Evolutionary conservation across 2,888 invertebrate species (phyloP), one percentile per base, ranked within the genome.

Genomic region (Hemicrepidius hirtus): DNA sequence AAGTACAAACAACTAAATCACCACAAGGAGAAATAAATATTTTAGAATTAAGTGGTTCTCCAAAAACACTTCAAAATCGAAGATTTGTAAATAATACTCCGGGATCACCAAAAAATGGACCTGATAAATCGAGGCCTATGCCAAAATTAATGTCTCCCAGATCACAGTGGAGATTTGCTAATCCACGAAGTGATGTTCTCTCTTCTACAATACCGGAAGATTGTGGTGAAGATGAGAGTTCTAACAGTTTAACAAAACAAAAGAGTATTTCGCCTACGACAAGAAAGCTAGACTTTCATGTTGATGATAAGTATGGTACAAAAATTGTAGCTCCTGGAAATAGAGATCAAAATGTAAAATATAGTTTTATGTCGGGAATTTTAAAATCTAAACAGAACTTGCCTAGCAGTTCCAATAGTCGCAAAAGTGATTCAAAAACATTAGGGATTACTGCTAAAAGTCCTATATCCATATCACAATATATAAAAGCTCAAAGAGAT

Each of bases 131-230:
- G 55, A 81, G 73, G 50, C 85, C 87, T 67, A 85, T 82, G 0
- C 86, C 89, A 0, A 94, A 94, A 82, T 87, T 93, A 60, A 86
- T 92, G 41, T 92, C 92, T 66, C 93, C 93, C 0, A 89, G 92
- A 75, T 92, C 93, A 0, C 91, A 90, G 73, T 93, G 93, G 93
- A 87, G 93, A 76, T 93, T 93, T 80, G 90, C 92, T 40, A 92
- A 91, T 77, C 93, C 93, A 0, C 88, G 95, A 80, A 94, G 94
- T 20, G 95, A 96, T 81, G 94, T 96, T 64, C 90, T 96, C 82
- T 95, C 95, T 46, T 93, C 94, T 53, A 95, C 95, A 69, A 96
- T 96, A 84, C 92, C 92, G 44, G 96, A 96, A 88, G 96, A 93
- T 78, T 92, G 93, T 81, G 94, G 94, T 82, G 93, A 92, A 82